Evolutionary conservation across 2,797 vertebrate genomes (phyloP), one percentile per base, ranked within the genome.

Genomic region (Arnoldichthys spilopterus): DNA sequence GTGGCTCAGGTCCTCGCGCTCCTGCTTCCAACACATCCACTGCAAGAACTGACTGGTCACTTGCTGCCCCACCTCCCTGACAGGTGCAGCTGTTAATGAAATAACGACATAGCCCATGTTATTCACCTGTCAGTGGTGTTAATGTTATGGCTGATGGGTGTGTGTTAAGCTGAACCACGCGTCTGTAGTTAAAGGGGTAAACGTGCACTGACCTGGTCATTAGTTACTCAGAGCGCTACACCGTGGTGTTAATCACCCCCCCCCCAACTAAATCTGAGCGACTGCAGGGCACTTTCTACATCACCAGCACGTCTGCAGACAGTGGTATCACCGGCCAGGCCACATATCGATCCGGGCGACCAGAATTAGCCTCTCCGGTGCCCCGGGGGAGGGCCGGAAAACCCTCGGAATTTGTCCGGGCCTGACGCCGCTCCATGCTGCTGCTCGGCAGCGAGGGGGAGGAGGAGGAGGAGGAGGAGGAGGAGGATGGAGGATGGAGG

Each of bases 301-400:
- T 66, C 59, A 26, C 37, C 67, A 75, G 72, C 72, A 68, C 49
- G 66, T 85, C 82, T 77, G 70, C 70, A 74, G 53, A 54, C 64
- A 81, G 79, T 67, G 84, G 84, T 82, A 76, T 82, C 75, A 78
- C 75, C 70, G 43, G 73, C 74, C 72, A 72, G 66, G 62, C 85
- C 82, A 56, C 85, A 80, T 80, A 82, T 84, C 34, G 80, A 84
- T 86, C 74, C 66, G 76, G 58, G 62, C 74, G 70, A 84, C 83
- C 81, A 69, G 76, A 80, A 84, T 84, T 82, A 82, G 80, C 82
- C 49, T 84, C 79, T 80, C 72, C 80, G 68, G 58, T n/a, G 24
- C 71, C 82, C 80, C 67, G 2, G 22, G 76, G 78, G 79, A 83
- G 6, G 30, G 73, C 64, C 74, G 58, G 76, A 85, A 85, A 82